These are phyloP conservation scores for Cryptus viduatorius DNA, from an alignment of 2,888 invertebrate genomes.

Conservation along the genomic window DNA sequence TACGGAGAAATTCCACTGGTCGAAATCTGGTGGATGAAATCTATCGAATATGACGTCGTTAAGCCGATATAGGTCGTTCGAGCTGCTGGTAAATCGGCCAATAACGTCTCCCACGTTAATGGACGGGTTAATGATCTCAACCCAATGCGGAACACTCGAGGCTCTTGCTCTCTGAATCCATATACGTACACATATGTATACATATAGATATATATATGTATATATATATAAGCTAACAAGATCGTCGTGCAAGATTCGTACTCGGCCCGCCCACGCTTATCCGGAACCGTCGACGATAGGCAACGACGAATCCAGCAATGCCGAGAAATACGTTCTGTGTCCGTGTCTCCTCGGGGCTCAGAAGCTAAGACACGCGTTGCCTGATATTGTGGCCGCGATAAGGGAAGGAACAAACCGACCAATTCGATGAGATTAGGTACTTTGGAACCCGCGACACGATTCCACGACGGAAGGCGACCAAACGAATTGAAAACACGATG, in stretches of 20 bases:
- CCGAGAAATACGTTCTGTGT: slow-evolving; percentile 3
- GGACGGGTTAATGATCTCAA: slow-evolving; percentile 37
- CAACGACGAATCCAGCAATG: slow-evolving; percentile 12
- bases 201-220: not conserved
- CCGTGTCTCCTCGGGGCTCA: not conserved
- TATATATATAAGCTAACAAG: not conserved
- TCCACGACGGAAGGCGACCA: not conserved
- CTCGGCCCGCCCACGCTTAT: not conserved
- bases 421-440: slow-evolving; percentile 27
- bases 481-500: slow-evolving; percentile 43
- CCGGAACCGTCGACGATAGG: slow-evolving; percentile 6
- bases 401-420: slow-evolving; percentile 11
- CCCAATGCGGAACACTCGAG: slow-evolving; percentile 17
- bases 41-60: slow-evolving; percentile 27
- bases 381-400: slow-evolving; percentile 27
- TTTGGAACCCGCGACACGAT: slow-evolving; percentile 5
- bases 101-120: slow-evolving; percentile 29
- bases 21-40: not conserved
- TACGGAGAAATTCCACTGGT: not conserved
- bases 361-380: slow-evolving; percentile 11
- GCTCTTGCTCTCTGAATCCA: not conserved
- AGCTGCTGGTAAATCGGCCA: slow-evolving; percentile 25
- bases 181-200: not conserved
- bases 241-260: not conserved
- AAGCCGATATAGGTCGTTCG: not conserved